Evolutionary conservation across 2,113 vertebrate genomes (phyloP), one percentile per base, ranked within the genome.

Genomic region (Prietella phreatophila): DNA sequence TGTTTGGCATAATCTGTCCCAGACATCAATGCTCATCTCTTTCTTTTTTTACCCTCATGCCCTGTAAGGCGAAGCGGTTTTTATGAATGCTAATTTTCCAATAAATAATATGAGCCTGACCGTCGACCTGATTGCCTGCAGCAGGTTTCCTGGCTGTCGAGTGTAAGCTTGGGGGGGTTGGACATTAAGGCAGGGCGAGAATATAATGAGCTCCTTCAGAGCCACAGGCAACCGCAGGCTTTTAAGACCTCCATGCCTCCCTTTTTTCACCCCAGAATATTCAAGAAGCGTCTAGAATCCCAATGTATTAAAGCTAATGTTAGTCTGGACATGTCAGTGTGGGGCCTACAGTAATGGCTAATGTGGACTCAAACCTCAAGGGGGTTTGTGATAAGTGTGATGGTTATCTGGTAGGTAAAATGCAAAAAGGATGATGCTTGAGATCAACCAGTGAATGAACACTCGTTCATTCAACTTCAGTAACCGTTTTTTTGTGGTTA

Each of bases 161-260:
- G 82, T 84, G 58, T 56, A 78, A 78, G 76, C 47, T 42, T 56
- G 82, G 76, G 50, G 76, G 85, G 80, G 42, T 47, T 87, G 84
- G 61, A 86, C 75, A 87, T 81, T 84, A 76, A 86, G 85, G 50
- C 65, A 81, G 75, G 87, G 63, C 61, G 61, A 81, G 76, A 86
- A 82, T 85, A 73, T 90, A 88, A 88, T 87, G 82, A 87, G 58
- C 82, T 82, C 80, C 87, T 89, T 83, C 76, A 85, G 86, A 87
- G 67, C 86, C 73, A 36, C 83, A 25, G 86, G 67, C 80, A 58
- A 80, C 58, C 22, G 9, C 71, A 73, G 87, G 84, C 42, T 80
- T 90, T 88, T 88, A 86, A 86, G 87, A 86, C 69, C 60, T 50
- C n/a, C 69, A 73, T 67, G 82, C 58, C 69, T 85, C 27, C 39